Conservation (phyloP, 2,113 vertebrate species). For the Campylorhamphus procurvoides region DNA sequence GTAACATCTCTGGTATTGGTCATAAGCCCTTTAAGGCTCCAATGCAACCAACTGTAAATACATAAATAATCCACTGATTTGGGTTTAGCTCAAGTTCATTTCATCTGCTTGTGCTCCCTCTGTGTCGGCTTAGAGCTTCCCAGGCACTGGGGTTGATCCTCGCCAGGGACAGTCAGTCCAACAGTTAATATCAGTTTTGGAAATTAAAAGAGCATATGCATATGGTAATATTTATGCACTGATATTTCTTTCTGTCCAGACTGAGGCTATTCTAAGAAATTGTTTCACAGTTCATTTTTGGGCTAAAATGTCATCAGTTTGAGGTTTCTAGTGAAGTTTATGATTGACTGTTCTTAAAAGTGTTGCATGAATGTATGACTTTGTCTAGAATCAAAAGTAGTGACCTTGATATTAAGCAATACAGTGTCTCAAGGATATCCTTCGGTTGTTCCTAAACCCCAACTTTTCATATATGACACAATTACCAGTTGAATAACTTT, state of each 20-base stretch:
- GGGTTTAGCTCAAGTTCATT: background rate
- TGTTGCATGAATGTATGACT: background rate
- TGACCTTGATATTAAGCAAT: background rate
- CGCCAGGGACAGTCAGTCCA: background rate
- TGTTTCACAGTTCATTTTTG: background rate
- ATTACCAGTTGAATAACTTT: background rate
- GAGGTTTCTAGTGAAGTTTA: background rate
- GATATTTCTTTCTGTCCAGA: background rate
- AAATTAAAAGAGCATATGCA: accelerated
- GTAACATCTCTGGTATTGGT: background rate
- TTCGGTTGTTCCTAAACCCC: background rate
- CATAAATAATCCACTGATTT: background rate
- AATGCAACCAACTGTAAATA: background rate
- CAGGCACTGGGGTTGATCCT: background rate
- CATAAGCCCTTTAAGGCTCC: background rate
- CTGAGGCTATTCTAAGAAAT: background rate
- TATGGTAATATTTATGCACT: background rate
- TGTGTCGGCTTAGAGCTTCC: background rate
- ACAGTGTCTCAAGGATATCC: background rate
- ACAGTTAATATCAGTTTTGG: background rate
- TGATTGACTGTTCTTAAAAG: background rate
- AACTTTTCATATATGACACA: background rate
- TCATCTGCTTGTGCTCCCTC: background rate
- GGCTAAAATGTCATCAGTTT: background rate
- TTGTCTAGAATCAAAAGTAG: background rate